Conservation (phyloP, 2,113 vertebrate species). For the Aegithalos caudatus region DNA sequence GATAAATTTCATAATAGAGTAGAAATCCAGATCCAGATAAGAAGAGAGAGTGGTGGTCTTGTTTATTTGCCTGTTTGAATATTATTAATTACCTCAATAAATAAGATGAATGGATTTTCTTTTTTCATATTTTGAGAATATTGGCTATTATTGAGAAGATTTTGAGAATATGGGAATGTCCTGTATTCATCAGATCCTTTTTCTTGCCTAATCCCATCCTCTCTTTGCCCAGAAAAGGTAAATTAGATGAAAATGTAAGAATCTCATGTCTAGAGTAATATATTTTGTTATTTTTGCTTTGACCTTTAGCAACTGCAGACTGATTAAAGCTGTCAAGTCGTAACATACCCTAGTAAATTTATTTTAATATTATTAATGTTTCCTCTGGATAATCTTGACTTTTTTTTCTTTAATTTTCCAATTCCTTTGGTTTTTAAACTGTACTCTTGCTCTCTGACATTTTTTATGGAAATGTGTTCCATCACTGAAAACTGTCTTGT, state of each 20-base stretch:
- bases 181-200: background rate
- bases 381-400: background rate
- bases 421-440: background rate
- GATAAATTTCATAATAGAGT: background rate
- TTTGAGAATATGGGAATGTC: background rate
- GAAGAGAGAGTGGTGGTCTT: fast-evolving
- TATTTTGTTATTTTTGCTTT: background rate
- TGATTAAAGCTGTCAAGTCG: background rate
- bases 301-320: background rate
- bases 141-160: background rate
- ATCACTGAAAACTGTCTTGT: background rate
- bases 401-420: background rate
- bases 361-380: background rate
- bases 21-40: background rate
- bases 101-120: background rate
- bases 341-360: background rate
- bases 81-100: background rate
- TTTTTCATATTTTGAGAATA: background rate
- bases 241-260: background rate
- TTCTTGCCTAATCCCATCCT: background rate
- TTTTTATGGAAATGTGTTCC: background rate
- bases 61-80: background rate
- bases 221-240: background rate
- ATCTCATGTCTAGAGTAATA: background rate
- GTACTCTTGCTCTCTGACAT: background rate